Evolutionary conservation across 2,888 invertebrate genomes (phyloP).

Genomic region (Mallateleia sp.): DNA sequence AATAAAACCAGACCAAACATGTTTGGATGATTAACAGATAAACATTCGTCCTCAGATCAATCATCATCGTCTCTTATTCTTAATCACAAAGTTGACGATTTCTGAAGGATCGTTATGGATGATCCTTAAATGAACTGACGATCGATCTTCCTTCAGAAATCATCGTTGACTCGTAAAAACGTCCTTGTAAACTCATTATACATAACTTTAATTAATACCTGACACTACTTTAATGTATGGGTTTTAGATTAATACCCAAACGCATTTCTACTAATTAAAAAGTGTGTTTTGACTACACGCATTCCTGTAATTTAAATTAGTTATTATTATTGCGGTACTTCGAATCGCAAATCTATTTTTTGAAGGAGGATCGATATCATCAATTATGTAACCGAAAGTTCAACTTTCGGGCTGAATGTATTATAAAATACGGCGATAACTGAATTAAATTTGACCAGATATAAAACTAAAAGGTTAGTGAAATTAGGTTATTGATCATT

Average conservation of each 20-base stretch:
- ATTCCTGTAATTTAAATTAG: not conserved
- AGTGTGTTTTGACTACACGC: not conserved
- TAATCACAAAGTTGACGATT: constrained; percentile 47
- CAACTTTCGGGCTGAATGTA: too few relatives aligned
- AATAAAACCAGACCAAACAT: not conserved
- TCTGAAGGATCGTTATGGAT: constrained; percentile 51
- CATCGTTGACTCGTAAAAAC: constrained; percentile 31
- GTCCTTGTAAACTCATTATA: constrained; percentile 38
- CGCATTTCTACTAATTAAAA: constrained; percentile 1
- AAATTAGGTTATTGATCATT: too few relatives aligned
- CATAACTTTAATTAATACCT: constrained; percentile 49
- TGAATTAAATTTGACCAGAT: too few relatives aligned
- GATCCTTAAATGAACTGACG: constrained; percentile 1
- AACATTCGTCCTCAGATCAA: constrained; percentile 17
- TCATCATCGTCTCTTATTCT: constrained; percentile 19
- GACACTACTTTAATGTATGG: constrained; percentile 20
- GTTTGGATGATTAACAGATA: constrained; percentile 1
- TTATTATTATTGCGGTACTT: too few relatives aligned
- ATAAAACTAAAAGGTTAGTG: too few relatives aligned
- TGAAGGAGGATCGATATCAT: too few relatives aligned
- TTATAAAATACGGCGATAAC: too few relatives aligned
- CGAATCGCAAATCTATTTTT: too few relatives aligned
- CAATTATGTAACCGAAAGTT: too few relatives aligned
- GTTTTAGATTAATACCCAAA: constrained; percentile 36
- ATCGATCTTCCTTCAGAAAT: constrained; percentile 60